These are phyloP conservation scores for Sebastolobus alascanus DNA, from an alignment of 2,797 vertebrate genomes.

Conservation along the genomic window DNA sequence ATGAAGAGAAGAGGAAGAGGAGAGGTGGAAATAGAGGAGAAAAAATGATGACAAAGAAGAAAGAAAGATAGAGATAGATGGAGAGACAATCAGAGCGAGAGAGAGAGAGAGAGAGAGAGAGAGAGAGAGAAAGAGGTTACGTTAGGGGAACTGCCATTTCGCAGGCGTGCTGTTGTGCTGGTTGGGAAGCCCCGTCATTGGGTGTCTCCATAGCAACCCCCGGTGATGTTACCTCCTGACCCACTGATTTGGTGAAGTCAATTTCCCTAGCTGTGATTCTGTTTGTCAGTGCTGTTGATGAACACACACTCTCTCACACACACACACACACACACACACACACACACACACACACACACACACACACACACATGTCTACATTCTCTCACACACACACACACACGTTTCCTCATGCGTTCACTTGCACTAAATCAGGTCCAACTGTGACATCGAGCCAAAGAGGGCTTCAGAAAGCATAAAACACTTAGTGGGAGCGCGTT, in stretches of 20 bases:
- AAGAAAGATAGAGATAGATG: not conserved
- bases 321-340: slow-evolving; percentile 11
- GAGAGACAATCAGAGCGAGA: slow-evolving; percentile 34
- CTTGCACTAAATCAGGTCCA: slow-evolving; percentile 37
- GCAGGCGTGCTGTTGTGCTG: slow-evolving; percentile 75
- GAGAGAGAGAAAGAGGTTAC: slow-evolving; percentile 65
- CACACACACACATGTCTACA: slow-evolving; percentile 9
- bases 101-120: slow-evolving; percentile 48
- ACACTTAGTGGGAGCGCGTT: slow-evolving; percentile 52
- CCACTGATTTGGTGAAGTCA: slow-evolving; percentile 84
- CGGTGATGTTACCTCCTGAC: slow-evolving; percentile 86
- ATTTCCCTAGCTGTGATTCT: slow-evolving; percentile 81
- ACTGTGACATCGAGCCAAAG: slow-evolving; percentile 52
- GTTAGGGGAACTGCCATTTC: slow-evolving; percentile 79
- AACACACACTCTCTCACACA: slow-evolving; percentile 8
- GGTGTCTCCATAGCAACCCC: slow-evolving; percentile 88
- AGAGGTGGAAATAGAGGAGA: not conserved
- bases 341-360: not conserved
- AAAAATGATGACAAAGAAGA: slow-evolving; percentile 4
- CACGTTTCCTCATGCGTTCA: slow-evolving; percentile 19
- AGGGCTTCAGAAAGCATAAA: slow-evolving; percentile 38
- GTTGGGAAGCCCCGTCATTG: slow-evolving; percentile 80
- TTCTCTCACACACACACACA: slow-evolving; percentile 2
- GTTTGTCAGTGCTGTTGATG: slow-evolving; percentile 73
- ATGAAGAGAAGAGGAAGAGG: slow-evolving; percentile 3